Evolutionary conservation across 2,113 vertebrate species (phyloP).

Genomic region (Orthonyx spaldingii): DNA sequence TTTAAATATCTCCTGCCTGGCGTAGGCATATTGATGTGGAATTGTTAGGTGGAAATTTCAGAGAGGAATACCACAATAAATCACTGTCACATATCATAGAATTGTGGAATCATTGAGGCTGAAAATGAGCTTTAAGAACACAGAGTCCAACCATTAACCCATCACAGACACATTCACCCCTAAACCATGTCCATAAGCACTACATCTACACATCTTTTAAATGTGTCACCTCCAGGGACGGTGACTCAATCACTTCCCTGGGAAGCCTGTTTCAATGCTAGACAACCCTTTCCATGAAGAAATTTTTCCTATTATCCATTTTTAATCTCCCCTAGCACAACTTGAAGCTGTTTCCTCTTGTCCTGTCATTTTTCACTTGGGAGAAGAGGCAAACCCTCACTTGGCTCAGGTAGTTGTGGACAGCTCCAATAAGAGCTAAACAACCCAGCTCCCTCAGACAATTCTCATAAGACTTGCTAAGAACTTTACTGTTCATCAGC

Average conservation of each 20-base stretch:
- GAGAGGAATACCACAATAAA: not conserved
- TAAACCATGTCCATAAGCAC: not conserved
- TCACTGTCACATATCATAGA: not conserved
- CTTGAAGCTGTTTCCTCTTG: not conserved
- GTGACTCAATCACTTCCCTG: not conserved
- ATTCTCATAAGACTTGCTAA: not conserved
- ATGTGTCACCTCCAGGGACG: not conserved
- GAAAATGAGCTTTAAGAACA: not conserved
- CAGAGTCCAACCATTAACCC: not conserved
- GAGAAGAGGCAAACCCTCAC: not conserved
- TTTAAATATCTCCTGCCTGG: not conserved
- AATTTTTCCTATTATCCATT: not conserved
- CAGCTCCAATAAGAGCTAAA: not conserved
- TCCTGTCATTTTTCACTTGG: not conserved
- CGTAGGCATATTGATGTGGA: not conserved
- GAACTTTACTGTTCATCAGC: not conserved
- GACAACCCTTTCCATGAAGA: not conserved
- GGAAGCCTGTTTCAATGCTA: not conserved
- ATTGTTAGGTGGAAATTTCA: not conserved
- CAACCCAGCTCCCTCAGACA: not conserved
- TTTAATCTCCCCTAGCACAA: not conserved
- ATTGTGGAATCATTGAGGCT: not conserved
- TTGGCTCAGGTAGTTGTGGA: not conserved
- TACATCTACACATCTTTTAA: not conserved
- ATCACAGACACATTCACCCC: not conserved